A percentile compares a stretch with the other conserved stretches of the same genome.
Evolutionary conservation across 2,797 vertebrate genomes (phyloP).

Genomic region (Tragelaphus oryx): DNA sequence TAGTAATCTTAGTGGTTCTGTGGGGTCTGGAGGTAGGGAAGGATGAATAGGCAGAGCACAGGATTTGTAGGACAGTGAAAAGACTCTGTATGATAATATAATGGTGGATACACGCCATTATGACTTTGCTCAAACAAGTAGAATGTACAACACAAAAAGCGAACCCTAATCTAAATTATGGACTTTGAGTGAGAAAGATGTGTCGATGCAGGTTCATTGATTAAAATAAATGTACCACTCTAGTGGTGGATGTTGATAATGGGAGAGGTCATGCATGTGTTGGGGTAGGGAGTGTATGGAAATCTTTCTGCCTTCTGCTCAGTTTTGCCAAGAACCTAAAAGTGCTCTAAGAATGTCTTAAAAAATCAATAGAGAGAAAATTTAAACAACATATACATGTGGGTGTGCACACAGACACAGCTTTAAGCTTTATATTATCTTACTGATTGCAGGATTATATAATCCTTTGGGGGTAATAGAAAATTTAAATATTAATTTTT

Average conservation of each 20-base stretch:
- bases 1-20: neutral
- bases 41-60: neutral
- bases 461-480: slow-evolving; percentile 76
- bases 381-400: neutral
- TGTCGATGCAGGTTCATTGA: neutral
- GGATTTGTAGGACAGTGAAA: neutral
- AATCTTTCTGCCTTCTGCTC: neutral
- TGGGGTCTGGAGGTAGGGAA: neutral
- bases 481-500: slow-evolving; percentile 81
- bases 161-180: neutral
- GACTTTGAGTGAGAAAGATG: neutral
- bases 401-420: neutral
- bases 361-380: neutral
- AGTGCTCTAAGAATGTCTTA: neutral
- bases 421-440: slow-evolving; percentile 65
- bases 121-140: neutral
- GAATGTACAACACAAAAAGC: neutral
- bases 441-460: slow-evolving; percentile 72
- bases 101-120: neutral
- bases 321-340: slow-evolving; percentile 16
- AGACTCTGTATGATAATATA: neutral
- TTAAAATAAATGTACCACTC: neutral
- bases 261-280: neutral
- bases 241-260: neutral
- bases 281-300: neutral